Evolutionary conservation across 2,888 invertebrate genomes (phyloP).

Genomic region (Eilema sororculum): DNA sequence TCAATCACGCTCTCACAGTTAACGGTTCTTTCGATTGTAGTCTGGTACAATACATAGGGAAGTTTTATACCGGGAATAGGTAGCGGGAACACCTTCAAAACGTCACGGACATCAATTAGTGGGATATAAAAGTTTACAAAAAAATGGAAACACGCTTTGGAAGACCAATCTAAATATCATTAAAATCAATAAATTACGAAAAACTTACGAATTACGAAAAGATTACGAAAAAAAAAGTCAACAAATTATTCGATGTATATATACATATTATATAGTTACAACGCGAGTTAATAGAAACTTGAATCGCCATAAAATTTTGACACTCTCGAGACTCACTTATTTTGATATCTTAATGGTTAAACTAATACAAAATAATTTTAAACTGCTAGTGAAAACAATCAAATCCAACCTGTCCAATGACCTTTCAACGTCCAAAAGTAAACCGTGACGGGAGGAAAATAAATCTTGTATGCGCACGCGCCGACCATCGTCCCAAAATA

Average conservation of each 20-base stretch:
- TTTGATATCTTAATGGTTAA: neutral
- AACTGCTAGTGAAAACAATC: constrained; percentile 59
- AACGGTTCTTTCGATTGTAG: too few species aligned
- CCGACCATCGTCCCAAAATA: constrained; percentile 75
- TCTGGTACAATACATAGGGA: too few species aligned
- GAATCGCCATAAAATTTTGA: neutral
- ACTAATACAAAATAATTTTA: constrained; percentile 9
- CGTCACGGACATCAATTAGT: too few species aligned
- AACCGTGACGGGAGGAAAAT: constrained; percentile 78
- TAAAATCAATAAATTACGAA: neutral
- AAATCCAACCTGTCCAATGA: constrained; percentile 77
- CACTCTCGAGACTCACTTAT: neutral
- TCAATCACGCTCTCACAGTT: too few species aligned
- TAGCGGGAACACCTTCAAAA: too few species aligned
- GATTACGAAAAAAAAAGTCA: too few species aligned
- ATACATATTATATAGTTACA: too few species aligned
- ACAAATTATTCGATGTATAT: neutral
- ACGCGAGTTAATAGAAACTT: neutral
- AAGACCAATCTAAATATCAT: neutral
- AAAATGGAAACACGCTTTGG: too few species aligned
- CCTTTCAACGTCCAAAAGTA: constrained; percentile 83
- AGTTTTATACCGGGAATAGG: too few species aligned
- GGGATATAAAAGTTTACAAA: too few species aligned
- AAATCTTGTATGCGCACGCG: constrained; percentile 68
- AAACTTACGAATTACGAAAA: too few species aligned